Base-by-base conservation (phyloP, 2,888 invertebrate genomes). In the Timema podura region DNA sequence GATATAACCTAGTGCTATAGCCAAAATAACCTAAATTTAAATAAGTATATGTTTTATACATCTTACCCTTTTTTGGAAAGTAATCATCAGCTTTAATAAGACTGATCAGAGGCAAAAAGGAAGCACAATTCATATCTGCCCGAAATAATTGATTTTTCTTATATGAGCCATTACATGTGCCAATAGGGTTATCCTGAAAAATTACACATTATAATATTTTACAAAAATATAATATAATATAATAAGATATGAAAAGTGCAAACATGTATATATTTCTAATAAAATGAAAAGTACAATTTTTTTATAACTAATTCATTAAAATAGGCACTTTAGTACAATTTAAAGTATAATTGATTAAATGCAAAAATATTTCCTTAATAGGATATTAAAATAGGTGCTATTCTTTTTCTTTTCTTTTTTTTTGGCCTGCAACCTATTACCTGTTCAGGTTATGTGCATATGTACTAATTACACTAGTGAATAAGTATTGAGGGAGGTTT, bases 161-260 rank as follows among this genome's bases (percentile, higher is more conserved):
- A 75, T 84, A 85, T 73, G 81, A 81, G 46, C 85, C 85, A 65
- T 83, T 84, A 5, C 85, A 85, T 13, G 82, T 80, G 13, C 85
- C 85, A 30, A 85, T 81, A 6, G 82, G 79, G 69, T 83, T 80
- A 73, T 84, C 85, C 85, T 85, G 75, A 30, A 30, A 30, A 30
- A 30, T 30, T 68, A 73, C 13, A 68, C 61, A 68, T 15, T 11
- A n/a, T 54, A 49, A 46, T 68, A 47, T 16, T 44, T 16, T 13
- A 5, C 59, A 16, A 10, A 9, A 30, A 2, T 59, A 59, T 13
- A 16, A 15, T 15, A 16, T 15, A 16, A 13, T 15, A 9, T 16
- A 64, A 64, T 8, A 64, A 15, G 13, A n/a, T 11, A 15, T 61
- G 10, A 11, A 61, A 61, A 15, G 48, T 65, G 2, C 16, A 65